Conservation (phyloP, 2,797 vertebrate genomes). For the Potorous gilbertii region DNA sequence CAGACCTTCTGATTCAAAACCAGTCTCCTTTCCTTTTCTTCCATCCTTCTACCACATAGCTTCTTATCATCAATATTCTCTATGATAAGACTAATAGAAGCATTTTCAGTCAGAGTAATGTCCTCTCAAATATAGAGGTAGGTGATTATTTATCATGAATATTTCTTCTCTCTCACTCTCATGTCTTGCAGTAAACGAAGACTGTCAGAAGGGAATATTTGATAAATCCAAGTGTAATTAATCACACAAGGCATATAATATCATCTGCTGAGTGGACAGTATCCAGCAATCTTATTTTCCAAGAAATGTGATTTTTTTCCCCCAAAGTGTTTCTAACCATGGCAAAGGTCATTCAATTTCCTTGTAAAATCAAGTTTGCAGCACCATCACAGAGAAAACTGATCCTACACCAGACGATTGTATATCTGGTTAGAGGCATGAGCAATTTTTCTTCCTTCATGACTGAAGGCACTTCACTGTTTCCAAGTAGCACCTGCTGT, state of each 20-base stretch:
- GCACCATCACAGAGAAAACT: slow-evolving; percentile 33
- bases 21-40: not conserved
- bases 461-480: not conserved
- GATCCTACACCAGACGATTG: not conserved
- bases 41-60: not conserved
- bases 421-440: slow-evolving; percentile 9
- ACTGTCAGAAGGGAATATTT: slow-evolving; percentile 45
- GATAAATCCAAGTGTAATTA: slow-evolving; percentile 45
- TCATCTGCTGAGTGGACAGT: slow-evolving; percentile 10
- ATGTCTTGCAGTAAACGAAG: not conserved
- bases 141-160: not conserved
- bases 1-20: not conserved
- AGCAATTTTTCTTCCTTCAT: slow-evolving; percentile 24
- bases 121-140: slow-evolving; percentile 10
- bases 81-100: slow-evolving; percentile 64
- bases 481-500: slow-evolving; percentile 41
- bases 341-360: slow-evolving; percentile 34
- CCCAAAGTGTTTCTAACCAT: not conserved
- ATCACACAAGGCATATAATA: slow-evolving; percentile 39
- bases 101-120: slow-evolving; percentile 59
- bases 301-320: slow-evolving; percentile 46
- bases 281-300: not conserved
- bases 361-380: slow-evolving; percentile 65
- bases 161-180: not conserved
- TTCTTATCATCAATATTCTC: slow-evolving; percentile 38